Evolutionary conservation across 2,797 vertebrate genomes (phyloP), one percentile per base, ranked within the genome.

Genomic region (Hoplostethus mediterraneus): DNA sequence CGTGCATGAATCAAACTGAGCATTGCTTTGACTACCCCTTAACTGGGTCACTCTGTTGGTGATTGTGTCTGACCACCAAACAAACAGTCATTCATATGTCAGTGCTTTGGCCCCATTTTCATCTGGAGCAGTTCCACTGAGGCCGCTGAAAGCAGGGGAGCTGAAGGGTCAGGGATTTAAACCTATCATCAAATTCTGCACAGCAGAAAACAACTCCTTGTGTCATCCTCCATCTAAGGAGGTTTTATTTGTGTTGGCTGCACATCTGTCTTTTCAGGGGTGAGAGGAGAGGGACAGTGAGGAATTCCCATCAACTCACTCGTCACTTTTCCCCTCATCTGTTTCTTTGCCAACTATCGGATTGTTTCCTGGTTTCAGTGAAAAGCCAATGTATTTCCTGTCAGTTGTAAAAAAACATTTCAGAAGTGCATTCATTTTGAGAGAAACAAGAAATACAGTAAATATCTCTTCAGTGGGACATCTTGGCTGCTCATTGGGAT

Each of bases 41-140:
- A 93, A 93, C 86, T 92, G 89, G 90, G 90, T 92, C 91, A 92
- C 87, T 91, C 90, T 79, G 83, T 85, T 81, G 87, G 88, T 86
- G 90, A 93, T 93, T 93, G 91, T 93, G 89, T 92, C 89, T 86
- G 91, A 93, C 92, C 91, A 90, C 75, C 89, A 90, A 91, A 92
- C 90, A 92, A 93, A 92, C 91, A 92, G 83, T 92, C 91, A 87
- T 93, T 92, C 90, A 91, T 89, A 89, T 83, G 89, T 88, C 87
- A 84, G 73, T 63, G 87, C 86, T 84, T 73, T 92, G 92, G 87
- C 92, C 89, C 86, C 87, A 59, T 93, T 92, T 91, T 91, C 86
- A 91, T 92, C 90, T 92, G 90, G 90, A 92, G 86, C 91, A 90
- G 85, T 89, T 92, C 88, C 90, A 90, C 87, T 62, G 88, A 89